Base-by-base conservation (phyloP, 2,797 vertebrate species). In the Enteromius thamalakanensis region DNA sequence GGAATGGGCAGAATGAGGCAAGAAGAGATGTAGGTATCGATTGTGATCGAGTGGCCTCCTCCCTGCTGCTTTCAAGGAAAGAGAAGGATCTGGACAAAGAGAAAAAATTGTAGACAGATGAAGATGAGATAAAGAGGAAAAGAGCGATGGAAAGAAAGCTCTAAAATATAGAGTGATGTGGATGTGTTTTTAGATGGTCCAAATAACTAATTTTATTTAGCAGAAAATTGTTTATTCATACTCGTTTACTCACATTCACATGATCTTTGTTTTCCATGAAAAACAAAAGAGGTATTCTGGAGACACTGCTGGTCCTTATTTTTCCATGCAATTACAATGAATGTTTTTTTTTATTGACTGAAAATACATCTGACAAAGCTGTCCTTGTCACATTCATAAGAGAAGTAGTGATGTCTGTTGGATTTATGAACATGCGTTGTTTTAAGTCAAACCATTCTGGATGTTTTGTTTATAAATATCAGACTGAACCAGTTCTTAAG, bases 1-100 rank as follows among this genome's bases (percentile, higher is more conserved):
- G 85, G 85, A 90, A 87, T 51, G 82, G 60, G 78, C 64, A 82
- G 81, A 83, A 83, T 82, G 80, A 85, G 74, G 86, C 45, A 8
- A 86, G 83, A 84, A 82, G 71, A 89, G 86, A 87, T 90, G 87
- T 80, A 87, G 76, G 17, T 80, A 88, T 87, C n/a, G 40, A 91
- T 91, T 88, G 86, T 78, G 80, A 85, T 91, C 80, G 86, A 86
- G 81, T 53, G 32, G 26, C 80, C 58, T 82, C 71, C 72, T 68
- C 49, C 58, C 65, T 82, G 55, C 55, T 82, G 79, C 81, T 85
- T 78, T 82, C 51, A 45, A 72, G 23, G 21, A 21, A 42, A 3
- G 49, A 53, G 42, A 68, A 7, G 23, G 23, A 47, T 84, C 23
- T 67, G 19, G n/a, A 67, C 53, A 51, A 64, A 80, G 34, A 60